Evolutionary conservation across 2,113 vertebrate genomes (phyloP).

Genomic region (Caranx ignobilis): DNA sequence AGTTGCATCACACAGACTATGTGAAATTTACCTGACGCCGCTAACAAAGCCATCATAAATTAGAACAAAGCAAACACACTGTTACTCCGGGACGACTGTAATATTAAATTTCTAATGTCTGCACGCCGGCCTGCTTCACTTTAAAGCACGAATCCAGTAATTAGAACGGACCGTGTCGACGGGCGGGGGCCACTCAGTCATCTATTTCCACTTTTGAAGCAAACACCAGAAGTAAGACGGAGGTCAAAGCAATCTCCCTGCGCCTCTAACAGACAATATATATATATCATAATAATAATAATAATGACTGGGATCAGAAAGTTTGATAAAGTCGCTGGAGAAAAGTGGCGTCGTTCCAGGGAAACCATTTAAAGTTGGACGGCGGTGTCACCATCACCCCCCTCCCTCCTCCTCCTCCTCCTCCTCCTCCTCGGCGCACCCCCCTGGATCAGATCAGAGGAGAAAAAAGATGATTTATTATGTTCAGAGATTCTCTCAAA

Average conservation of each 20-base stretch:
- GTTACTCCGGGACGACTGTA: slow-evolving; percentile 47
- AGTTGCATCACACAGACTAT: slow-evolving; percentile 22
- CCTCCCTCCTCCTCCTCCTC: too few species aligned
- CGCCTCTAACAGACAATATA: slow-evolving; percentile 53
- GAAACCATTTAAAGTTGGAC: slow-evolving; percentile 72
- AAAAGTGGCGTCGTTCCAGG: slow-evolving; percentile 59
- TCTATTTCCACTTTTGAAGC: slow-evolving; percentile 70
- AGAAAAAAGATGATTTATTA: slow-evolving; percentile 85
- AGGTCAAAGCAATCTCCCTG: slow-evolving; percentile 77
- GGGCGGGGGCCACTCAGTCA: slow-evolving; percentile 50
- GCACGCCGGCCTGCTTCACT: slow-evolving; percentile 30
- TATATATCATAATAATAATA: background rate
- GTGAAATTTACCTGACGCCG: slow-evolving; percentile 40
- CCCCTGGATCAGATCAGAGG: slow-evolving; percentile 50
- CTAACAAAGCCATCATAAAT: slow-evolving; percentile 54
- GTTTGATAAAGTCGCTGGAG: slow-evolving; percentile 68
- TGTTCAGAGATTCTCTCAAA: slow-evolving; percentile 75
- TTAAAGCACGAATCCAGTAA: slow-evolving; percentile 69
- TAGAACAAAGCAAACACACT: slow-evolving; percentile 65
- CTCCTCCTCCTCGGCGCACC: too few species aligned
- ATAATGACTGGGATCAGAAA: slow-evolving; percentile 64
- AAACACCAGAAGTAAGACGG: slow-evolving; percentile 63
- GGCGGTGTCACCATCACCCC: too few species aligned
- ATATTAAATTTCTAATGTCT: slow-evolving; percentile 62
- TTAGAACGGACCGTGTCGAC: slow-evolving; percentile 68